These are phyloP conservation scores for Cynopterus sphinx DNA, from an alignment of 2,797 vertebrate genomes.

Conservation along the genomic window DNA sequence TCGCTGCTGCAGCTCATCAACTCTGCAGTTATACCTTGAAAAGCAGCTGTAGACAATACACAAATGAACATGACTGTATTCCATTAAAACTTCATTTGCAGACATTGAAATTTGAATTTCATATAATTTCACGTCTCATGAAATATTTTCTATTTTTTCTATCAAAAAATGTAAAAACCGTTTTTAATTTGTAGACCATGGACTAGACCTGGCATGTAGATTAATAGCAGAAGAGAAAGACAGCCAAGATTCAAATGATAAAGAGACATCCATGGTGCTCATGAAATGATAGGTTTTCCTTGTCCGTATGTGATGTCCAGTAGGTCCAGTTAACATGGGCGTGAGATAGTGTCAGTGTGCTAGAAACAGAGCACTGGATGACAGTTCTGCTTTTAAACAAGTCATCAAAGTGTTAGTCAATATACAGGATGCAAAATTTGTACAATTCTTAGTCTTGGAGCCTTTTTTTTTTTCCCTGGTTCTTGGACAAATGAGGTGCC, in stretches of 20 bases:
- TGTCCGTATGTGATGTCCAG: accelerated
- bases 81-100: neutral
- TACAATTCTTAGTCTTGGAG: neutral
- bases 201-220: neutral
- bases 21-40: neutral
- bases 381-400: neutral
- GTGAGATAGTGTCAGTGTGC: neutral
- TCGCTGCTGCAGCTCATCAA: neutral
- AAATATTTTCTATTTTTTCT: neutral
- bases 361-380: neutral
- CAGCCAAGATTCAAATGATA: neutral
- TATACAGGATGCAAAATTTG: neutral
- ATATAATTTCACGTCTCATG: neutral
- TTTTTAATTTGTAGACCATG: neutral
- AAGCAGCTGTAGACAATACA: neutral
- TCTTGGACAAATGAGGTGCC: neutral
- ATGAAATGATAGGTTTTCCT: neutral
- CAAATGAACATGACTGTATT: neutral
- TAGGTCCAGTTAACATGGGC: neutral
- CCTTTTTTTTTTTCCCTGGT: neutral
- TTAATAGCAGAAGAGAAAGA: neutral
- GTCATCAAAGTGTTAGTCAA: neutral
- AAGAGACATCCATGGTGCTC: accelerated
- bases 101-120: neutral
- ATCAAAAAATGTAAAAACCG: neutral